phyloP scores from a whole-genome alignment of 2,797 vertebrate genomes.

The Silurus aristotelis region DNA sequence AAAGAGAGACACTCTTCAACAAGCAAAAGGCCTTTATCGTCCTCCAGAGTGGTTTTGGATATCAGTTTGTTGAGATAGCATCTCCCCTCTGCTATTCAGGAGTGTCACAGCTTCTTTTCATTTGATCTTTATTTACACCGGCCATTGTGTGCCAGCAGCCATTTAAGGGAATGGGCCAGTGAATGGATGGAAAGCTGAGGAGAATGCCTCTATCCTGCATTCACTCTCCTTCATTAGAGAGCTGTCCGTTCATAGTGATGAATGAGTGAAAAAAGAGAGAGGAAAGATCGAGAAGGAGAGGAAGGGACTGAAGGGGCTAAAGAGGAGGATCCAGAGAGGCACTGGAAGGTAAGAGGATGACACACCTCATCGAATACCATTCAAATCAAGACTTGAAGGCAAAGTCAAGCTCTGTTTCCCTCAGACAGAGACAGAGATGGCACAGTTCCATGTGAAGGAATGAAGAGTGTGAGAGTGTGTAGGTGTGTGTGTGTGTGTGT shows the following conservation, averaged over 20 bases:
- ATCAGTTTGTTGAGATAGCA: conserved; percentile 58
- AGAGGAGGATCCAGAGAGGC: conserved; percentile 41
- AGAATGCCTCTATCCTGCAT: conserved; percentile 55
- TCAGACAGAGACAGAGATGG: conserved; percentile 53
- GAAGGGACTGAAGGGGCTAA: conserved; percentile 31
- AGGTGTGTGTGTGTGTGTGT: conserved; percentile 4
- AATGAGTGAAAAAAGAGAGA: conserved; percentile 50
- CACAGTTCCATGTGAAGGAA: conserved; percentile 37
- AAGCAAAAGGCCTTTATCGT: conserved; percentile 59
- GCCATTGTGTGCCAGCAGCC: conserved; percentile 54
- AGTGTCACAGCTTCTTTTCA: conserved; percentile 58
- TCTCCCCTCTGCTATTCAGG: conserved; percentile 54
- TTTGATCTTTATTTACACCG: conserved; percentile 63
- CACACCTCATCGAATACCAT: conserved; percentile 54
- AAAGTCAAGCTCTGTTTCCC: conserved; percentile 56
- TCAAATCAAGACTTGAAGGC: conserved; percentile 58
- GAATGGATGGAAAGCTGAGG: conserved; percentile 54
- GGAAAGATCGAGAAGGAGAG: conserved; percentile 33
- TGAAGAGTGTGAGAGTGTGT: conserved; percentile 3
- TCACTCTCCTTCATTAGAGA: conserved; percentile 55
- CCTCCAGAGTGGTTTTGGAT: conserved; percentile 57
- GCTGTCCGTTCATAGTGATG: conserved; percentile 49
- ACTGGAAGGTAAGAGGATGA: conserved; percentile 44
- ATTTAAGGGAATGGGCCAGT: conserved; percentile 50
- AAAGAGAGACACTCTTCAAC: conserved; percentile 61